Percentiles rank a stretch among this genome's conserved stretches.
Conservation (phyloP, 2,797 vertebrate species). For the Cygnus olor region DNA sequence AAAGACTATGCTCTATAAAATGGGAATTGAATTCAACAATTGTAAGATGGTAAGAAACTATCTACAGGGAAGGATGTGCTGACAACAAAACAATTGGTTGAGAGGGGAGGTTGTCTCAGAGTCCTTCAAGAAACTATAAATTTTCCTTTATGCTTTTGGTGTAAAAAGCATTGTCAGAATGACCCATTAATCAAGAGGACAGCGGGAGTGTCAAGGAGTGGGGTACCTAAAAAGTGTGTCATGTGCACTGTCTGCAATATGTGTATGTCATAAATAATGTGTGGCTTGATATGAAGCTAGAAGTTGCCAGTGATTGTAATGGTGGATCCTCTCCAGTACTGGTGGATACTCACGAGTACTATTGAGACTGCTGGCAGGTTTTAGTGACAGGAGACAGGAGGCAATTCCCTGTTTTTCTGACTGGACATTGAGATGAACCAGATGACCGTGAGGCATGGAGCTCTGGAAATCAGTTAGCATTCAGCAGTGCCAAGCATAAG, state of each 20-base stretch:
- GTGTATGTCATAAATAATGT: background rate
- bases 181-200: background rate
- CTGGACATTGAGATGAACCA: background rate
- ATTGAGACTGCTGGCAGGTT: background rate
- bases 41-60: constrained; percentile 16
- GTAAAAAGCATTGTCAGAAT: background rate
- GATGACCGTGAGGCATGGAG: background rate
- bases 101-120: background rate
- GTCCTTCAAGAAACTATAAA: background rate
- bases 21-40: constrained; percentile 37
- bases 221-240: background rate
- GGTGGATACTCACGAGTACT: background rate
- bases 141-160: background rate
- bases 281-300: accelerated
- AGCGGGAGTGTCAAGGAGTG: background rate
- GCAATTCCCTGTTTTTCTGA: background rate
- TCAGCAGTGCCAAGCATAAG: background rate
- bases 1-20: constrained; percentile 36
- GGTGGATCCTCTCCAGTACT: background rate
- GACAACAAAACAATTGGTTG: constrained; percentile 58
- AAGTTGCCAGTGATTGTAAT: background rate
- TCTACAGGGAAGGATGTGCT: background rate
- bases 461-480: background rate
- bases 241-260: background rate
- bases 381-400: accelerated